Evolutionary conservation across 2,113 vertebrate species (phyloP).

Genomic region (Mesoclemmys tuberculata): DNA sequence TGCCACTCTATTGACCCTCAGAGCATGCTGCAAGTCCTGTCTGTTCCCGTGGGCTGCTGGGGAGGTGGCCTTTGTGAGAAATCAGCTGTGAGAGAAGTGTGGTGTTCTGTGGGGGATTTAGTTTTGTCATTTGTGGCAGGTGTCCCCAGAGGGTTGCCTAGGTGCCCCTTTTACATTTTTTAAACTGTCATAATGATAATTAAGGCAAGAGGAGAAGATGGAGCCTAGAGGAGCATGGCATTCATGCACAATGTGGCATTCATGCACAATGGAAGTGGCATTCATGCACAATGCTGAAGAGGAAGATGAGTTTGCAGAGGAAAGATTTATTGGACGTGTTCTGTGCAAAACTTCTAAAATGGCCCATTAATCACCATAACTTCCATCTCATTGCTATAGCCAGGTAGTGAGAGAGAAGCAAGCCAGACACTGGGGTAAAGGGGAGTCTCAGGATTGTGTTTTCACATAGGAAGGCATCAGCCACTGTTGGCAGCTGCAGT

Average conservation of each 20-base stretch:
- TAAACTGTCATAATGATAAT: not conserved
- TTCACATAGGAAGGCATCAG: not conserved
- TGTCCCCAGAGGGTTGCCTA: not conserved
- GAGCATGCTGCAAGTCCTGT: not conserved
- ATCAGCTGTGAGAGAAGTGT: not conserved
- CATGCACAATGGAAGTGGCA: not conserved
- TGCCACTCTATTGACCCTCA: not conserved
- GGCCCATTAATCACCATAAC: not conserved
- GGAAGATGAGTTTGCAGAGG: not conserved
- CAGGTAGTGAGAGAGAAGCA: not conserved
- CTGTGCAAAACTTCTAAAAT: not conserved
- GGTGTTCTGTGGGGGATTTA: not conserved
- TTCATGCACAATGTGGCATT: not conserved
- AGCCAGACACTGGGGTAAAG: not conserved
- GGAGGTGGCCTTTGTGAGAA: not conserved
- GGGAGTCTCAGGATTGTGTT: not conserved
- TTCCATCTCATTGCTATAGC: not conserved
- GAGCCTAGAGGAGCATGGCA: not conserved
- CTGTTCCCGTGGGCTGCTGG: not conserved
- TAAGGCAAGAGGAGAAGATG: not conserved
- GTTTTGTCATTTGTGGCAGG: not conserved
- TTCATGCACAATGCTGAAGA: not conserved
- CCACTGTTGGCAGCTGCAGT: not conserved
- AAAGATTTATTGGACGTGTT: not conserved
- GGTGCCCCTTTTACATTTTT: not conserved